Evolutionary conservation across 2,888 invertebrate species (phyloP), one percentile per base, ranked within the genome.

Genomic region (Drosophila hamatofila): DNA sequence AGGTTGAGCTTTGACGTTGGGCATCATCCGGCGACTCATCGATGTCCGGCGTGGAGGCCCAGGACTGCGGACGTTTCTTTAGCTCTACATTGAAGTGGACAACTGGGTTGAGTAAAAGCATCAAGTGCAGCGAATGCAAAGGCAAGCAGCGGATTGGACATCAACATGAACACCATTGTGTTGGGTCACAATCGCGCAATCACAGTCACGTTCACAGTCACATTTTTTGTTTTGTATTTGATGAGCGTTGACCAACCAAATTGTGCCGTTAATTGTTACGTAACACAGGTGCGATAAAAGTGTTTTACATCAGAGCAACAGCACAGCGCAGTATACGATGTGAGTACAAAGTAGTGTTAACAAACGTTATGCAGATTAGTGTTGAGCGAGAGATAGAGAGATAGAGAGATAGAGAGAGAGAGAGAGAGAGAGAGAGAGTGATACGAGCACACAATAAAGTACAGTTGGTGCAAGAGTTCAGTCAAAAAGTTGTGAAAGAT

Each of bases 41-140:
- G 91, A 97, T 94, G 93, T 97, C 97, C 83, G 96, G 96, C 80
- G 97, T 96, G 79, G 97, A 97, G 89, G 96, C 96, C 97, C 97
- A 97, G 82, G 96, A 95, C 81, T 95, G 91, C 21, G 93, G 93
- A 37, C 93, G 91, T 76, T 92, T 93, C 69, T 90, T 92, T 51
- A 93, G 88, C 84, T 92, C 93, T 93, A 93, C 89, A 92, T 92
- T 93, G 92, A 93, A 93, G 90, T 93, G 91, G 82, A 93, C 93
- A 92, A 92, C 92, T 93, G 80, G 63, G 76, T 89, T 84, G 57
- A 90, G 72, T 81, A 70, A 80, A 62, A 62, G 68, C 88, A 42
- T 70, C 85, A 76, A 85, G 65, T 54, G 64, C 74, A 71, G 66
- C 61, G 57, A 62, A 70, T 65, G 64, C 70, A 77, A 71, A 65